phyloP scores from a whole-genome alignment of 2,888 invertebrate species.

The Apotomis betuletana region DNA sequence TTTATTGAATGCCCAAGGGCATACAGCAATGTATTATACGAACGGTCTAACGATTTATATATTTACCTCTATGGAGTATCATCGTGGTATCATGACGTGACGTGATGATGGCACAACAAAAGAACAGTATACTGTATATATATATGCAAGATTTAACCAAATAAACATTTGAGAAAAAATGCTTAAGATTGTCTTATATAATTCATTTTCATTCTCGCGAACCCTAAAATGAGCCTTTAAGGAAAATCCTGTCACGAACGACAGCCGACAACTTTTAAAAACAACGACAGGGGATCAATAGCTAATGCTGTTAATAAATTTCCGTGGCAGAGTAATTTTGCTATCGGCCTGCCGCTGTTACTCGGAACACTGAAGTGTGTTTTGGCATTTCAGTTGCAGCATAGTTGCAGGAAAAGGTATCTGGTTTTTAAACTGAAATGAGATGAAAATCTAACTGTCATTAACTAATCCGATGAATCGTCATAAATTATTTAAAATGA shows the following conservation, averaged over 20 bases:
- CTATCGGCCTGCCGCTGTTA: conserved; percentile 17
- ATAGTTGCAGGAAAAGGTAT: too few species aligned
- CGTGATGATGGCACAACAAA: neutral
- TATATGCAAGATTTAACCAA: neutral
- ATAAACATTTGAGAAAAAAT: neutral
- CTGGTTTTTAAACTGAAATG: too few species aligned
- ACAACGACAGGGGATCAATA: conserved; percentile 33
- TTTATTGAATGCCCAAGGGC: too few species aligned
- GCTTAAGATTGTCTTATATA: neutral
- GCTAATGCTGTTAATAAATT: conserved; percentile 32
- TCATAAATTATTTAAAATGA: too few species aligned
- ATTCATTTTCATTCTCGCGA: conserved; percentile 1
- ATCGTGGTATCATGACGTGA: too few species aligned
- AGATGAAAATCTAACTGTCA: too few species aligned
- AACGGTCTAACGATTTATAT: too few species aligned
- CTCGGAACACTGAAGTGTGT: neutral
- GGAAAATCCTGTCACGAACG: conserved; percentile 12
- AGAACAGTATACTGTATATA: too few species aligned
- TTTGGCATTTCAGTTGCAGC: neutral
- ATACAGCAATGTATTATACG: too few species aligned
- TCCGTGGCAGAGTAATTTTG: conserved; percentile 22
- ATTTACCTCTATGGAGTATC: too few species aligned
- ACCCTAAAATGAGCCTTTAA: neutral
- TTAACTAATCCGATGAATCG: too few species aligned
- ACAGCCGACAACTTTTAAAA: conserved; percentile 25